These are phyloP conservation scores for Drosophila murphyi DNA, from an alignment of 1,140 invertebrate species.

Conservation along the genomic window DNA sequence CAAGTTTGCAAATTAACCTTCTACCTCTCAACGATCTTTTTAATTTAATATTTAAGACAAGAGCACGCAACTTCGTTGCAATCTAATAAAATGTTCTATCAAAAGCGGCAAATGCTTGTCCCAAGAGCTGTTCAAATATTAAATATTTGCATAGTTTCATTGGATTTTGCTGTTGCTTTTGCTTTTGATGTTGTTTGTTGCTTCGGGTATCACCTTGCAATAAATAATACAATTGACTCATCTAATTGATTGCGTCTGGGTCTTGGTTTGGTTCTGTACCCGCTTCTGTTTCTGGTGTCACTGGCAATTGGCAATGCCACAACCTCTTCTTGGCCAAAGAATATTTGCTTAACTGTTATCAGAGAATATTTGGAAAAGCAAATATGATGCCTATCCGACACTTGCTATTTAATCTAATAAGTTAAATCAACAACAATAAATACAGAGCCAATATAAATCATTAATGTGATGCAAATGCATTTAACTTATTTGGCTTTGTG, in stretches of 20 bases:
- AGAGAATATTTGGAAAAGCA: slow-evolving; percentile 5
- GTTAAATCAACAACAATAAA: slow-evolving; percentile 3
- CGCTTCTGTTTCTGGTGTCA: slow-evolving; percentile 9
- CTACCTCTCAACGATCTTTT: not conserved
- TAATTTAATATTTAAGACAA: slow-evolving; percentile 2
- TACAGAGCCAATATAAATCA: slow-evolving; percentile 28
- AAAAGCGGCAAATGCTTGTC: not conserved
- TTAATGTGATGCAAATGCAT: slow-evolving; percentile 21
- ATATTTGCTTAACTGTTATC: slow-evolving; percentile 39
- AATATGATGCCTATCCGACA: slow-evolving; percentile 40
- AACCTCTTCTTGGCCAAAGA: slow-evolving; percentile 12
- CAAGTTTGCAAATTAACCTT: not conserved
- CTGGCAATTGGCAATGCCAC: slow-evolving; percentile 39
- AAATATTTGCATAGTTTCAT: slow-evolving; percentile 24
- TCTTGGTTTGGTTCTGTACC: not conserved
- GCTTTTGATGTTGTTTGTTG: not conserved
- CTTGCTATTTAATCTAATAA: slow-evolving; percentile 14
- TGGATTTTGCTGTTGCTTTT: not conserved
- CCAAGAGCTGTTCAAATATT: slow-evolving; percentile 43
- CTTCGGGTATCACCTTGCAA: slow-evolving; percentile 16
- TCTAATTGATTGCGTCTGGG: slow-evolving; percentile 32
- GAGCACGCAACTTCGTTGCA: not conserved
- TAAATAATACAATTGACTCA: slow-evolving; percentile 25
- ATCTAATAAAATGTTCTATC: slow-evolving; percentile 19
- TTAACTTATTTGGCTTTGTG: slow-evolving; percentile 12